phyloP scores from a whole-genome alignment of 2,797 vertebrate genomes.

The Alectoris magna region DNA sequence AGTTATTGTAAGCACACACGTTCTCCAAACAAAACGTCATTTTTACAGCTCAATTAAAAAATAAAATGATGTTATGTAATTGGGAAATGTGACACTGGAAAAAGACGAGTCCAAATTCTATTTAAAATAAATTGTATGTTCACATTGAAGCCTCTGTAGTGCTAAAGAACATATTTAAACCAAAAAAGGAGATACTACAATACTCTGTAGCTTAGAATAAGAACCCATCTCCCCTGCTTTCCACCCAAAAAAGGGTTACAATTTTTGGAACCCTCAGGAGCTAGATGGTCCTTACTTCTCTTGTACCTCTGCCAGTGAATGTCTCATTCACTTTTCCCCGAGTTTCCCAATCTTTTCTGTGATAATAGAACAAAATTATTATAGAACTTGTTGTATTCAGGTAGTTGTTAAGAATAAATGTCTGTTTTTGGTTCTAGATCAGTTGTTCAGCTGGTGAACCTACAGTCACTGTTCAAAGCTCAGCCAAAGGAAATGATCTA shows the following conservation, averaged over 20 bases:
- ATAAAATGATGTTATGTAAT: not conserved
- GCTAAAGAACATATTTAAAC: not conserved
- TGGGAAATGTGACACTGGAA: not conserved
- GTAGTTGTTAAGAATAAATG: not conserved
- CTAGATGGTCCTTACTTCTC: not conserved
- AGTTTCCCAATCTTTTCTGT: not conserved
- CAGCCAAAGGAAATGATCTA: not conserved
- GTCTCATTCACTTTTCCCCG: not conserved
- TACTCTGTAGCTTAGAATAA: not conserved
- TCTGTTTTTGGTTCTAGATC: not conserved
- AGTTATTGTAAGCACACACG: not conserved
- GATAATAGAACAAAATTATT: not conserved
- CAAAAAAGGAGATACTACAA: not conserved
- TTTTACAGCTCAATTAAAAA: not conserved
- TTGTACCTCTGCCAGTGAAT: not conserved
- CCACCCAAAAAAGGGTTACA: not conserved
- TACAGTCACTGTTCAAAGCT: not conserved
- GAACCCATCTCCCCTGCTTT: not conserved
- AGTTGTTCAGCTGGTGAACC: not conserved
- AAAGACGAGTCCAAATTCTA: not conserved
- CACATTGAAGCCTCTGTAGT: not conserved
- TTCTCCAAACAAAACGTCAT: not conserved
- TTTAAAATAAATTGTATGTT: not conserved
- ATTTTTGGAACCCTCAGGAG: not conserved
- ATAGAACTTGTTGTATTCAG: not conserved